phyloP scores from a whole-genome alignment of 2,888 invertebrate genomes.

The Ornithoptera alexandrae region DNA sequence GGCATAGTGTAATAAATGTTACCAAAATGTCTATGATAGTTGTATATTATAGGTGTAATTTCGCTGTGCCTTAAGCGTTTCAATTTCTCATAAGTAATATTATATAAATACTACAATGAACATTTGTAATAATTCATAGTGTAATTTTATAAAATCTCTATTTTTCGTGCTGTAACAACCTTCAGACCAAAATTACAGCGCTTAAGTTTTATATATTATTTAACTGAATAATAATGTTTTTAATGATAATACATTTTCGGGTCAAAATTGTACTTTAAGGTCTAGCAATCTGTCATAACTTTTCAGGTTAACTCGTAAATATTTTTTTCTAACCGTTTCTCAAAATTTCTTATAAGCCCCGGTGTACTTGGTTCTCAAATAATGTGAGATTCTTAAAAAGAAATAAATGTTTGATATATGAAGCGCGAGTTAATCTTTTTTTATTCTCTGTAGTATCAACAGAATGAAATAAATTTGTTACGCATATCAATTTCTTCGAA shows the following conservation, averaged over 20 bases:
- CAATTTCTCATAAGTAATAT: slow-evolving; percentile 71
- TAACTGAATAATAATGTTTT: slow-evolving; percentile 30
- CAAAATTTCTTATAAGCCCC: slow-evolving; percentile 16
- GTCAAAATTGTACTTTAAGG: slow-evolving; percentile 10
- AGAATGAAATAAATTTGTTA: neutral
- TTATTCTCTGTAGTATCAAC: neutral
- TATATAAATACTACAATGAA: slow-evolving; percentile 50
- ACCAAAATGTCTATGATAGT: slow-evolving; percentile 68
- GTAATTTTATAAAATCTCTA: slow-evolving; percentile 67
- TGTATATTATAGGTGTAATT: slow-evolving; percentile 69
- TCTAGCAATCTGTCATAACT: slow-evolving; percentile 7
- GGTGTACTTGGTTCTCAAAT: slow-evolving; percentile 36
- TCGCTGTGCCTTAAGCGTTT: slow-evolving; percentile 79
- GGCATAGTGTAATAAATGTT: slow-evolving; percentile 65
- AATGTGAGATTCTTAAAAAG: slow-evolving; percentile 55
- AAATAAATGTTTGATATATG: slow-evolving; percentile 72
- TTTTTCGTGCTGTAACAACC: slow-evolving; percentile 50
- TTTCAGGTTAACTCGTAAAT: neutral
- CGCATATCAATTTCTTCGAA: neutral
- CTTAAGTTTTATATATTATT: slow-evolving; percentile 35
- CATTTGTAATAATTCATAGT: slow-evolving; percentile 52
- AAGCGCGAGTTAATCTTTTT: slow-evolving; percentile 29
- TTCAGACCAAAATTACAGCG: slow-evolving; percentile 48
- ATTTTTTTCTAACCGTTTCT: slow-evolving; percentile 3
- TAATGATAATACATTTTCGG: slow-evolving; percentile 1